A percentile compares a stretch with the other conserved stretches of the same genome.
Evolutionary conservation across 2,888 invertebrate genomes (phyloP).

Genomic region (Pheosia gnoma): DNA sequence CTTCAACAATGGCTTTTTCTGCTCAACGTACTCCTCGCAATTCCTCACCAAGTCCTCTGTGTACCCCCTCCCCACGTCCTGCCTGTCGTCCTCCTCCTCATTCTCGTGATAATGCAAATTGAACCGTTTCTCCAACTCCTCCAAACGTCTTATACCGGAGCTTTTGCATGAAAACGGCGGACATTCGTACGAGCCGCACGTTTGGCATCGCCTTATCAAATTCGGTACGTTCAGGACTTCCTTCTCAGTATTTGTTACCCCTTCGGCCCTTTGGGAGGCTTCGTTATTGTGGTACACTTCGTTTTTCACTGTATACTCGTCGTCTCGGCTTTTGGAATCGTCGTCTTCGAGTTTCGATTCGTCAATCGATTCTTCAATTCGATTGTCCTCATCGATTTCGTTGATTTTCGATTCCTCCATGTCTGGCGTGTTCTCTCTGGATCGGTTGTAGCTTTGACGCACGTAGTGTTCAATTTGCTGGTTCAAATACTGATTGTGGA

Average conservation of each 20-base stretch:
- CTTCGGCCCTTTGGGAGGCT: conserved; percentile 59
- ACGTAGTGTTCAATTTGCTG: conserved; percentile 78
- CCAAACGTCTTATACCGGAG: conserved; percentile 69
- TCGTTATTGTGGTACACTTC: conserved; percentile 66
- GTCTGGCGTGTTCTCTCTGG: conserved; percentile 71
- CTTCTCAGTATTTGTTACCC: conserved; percentile 52
- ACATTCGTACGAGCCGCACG: conserved; percentile 83
- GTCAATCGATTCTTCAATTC: conserved; percentile 52
- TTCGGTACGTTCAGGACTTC: conserved; percentile 74
- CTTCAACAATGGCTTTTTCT: conserved; percentile 91
- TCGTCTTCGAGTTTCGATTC: conserved; percentile 62
- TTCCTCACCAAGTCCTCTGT: conserved; percentile 74
- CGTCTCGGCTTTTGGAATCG: conserved; percentile 56
- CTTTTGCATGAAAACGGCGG: conserved; percentile 79
- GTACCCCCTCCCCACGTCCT: conserved; percentile 49
- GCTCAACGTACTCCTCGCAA: conserved; percentile 71
- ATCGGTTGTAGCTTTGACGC: conserved; percentile 60
- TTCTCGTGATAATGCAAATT: conserved; percentile 72
- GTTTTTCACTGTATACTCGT: conserved; percentile 62
- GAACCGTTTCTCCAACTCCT: conserved; percentile 75
- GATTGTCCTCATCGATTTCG: conserved; percentile 57
- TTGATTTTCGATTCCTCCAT: conserved; percentile 60
- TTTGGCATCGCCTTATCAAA: conserved; percentile 75
- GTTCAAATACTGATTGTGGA: conserved; percentile 82
- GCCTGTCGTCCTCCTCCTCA: conserved; percentile 68